A percentile compares a stretch with the other conserved stretches of the same genome.
Evolutionary conservation across 2,797 vertebrate genomes (phyloP).

Genomic region (Phrynocephalus vlangalii): DNA sequence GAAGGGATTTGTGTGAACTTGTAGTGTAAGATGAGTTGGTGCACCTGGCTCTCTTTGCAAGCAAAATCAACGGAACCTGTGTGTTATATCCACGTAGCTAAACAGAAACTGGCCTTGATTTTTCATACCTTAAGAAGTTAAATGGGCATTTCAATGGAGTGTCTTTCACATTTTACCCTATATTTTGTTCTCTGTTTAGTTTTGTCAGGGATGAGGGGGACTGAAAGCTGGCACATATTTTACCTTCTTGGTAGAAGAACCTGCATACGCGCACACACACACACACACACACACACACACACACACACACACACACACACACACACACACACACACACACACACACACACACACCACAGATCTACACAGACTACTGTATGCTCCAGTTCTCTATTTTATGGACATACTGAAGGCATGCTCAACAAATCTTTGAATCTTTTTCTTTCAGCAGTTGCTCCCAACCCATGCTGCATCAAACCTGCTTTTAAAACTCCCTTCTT

Average conservation of each 20-base stretch:
- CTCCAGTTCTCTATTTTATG: not conserved
- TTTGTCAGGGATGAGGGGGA: not conserved
- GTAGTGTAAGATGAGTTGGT: conserved; percentile 61
- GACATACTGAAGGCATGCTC: not conserved
- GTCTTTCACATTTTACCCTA: conserved; percentile 3
- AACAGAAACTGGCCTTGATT: not conserved
- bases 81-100: not conserved
- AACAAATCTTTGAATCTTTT: not conserved
- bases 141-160: not conserved
- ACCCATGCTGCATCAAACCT: not conserved
- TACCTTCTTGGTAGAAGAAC: not conserved
- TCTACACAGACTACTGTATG: not conserved
- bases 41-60: conserved; percentile 55
- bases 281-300: too few relatives aligned
- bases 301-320: too few relatives aligned
- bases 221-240: not conserved
- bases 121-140: conserved; percentile 11
- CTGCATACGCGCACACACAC: too few relatives aligned
- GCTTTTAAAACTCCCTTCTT: not conserved
- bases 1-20: conserved; percentile 57
- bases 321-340: too few relatives aligned
- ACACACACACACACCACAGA: not conserved
- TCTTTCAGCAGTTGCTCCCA: not conserved
- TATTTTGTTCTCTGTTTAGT: not conserved
- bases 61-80: conserved; percentile 17